Conservation (phyloP, 2,113 vertebrate genomes). For the Oxyura jamaicensis region DNA sequence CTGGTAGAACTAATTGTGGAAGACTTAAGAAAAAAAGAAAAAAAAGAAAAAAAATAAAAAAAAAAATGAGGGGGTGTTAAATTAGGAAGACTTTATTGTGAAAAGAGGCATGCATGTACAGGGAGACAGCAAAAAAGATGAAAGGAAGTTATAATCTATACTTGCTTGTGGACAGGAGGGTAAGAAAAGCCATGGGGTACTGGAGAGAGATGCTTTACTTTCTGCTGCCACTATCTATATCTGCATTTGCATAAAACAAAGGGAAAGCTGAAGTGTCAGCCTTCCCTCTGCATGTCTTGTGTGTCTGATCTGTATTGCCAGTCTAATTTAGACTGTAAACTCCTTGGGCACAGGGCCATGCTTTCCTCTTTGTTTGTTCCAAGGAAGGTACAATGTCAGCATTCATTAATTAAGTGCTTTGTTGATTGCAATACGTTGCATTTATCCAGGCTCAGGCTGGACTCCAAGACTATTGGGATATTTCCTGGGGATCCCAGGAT, state of each 20-base stretch:
- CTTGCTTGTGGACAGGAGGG: not conserved
- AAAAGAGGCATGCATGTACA: not conserved
- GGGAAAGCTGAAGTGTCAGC: slow-evolving; percentile 8
- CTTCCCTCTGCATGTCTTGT: not conserved
- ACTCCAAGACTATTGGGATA: slow-evolving; percentile 27
- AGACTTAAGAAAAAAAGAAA: too few relatives aligned
- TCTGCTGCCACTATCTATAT: not conserved
- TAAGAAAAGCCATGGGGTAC: not conserved
- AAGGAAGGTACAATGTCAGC: slow-evolving; percentile 26
- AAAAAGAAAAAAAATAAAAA: too few relatives aligned
- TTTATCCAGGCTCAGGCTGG: slow-evolving; percentile 27
- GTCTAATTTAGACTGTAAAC: not conserved
- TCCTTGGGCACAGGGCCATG: slow-evolving; percentile 41
- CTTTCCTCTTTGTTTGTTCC: slow-evolving; percentile 29
- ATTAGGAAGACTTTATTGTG: not conserved
- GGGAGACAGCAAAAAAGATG: not conserved
- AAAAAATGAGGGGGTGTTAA: fast-evolving
- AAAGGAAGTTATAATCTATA: not conserved
- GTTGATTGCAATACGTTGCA: slow-evolving; percentile 30
- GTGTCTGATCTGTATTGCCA: not conserved
- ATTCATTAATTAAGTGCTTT: slow-evolving; percentile 50
- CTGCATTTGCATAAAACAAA: not conserved
- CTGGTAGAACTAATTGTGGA: not conserved
- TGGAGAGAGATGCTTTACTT: not conserved
- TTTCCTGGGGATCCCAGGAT: slow-evolving; percentile 44